Evolutionary conservation across 23 tunicate species (phyloP).

Genomic region (Ascidia mentula): DNA sequence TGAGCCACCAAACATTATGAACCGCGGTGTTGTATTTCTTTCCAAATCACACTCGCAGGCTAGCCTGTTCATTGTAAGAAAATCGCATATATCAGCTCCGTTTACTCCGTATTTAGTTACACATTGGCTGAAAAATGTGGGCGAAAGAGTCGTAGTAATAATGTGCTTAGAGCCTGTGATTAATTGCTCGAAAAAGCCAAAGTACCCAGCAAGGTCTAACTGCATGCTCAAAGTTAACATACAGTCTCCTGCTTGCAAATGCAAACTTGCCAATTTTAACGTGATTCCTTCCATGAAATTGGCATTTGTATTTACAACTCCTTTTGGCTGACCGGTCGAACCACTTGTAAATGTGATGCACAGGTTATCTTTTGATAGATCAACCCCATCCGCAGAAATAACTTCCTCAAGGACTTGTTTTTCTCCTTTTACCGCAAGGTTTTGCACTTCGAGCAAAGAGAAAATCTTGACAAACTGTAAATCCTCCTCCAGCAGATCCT

Average conservation of each 20-base stretch:
- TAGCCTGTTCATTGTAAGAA: background rate
- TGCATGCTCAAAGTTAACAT: background rate
- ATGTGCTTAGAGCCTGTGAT: background rate
- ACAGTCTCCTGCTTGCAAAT: background rate
- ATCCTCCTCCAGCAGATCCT: background rate
- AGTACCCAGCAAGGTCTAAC: background rate
- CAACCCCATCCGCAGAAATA: background rate
- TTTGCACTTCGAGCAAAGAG: background rate
- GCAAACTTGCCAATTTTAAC: no score
- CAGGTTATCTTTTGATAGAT: background rate
- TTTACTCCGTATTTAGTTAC: background rate
- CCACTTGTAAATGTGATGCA: background rate
- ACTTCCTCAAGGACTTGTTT: background rate
- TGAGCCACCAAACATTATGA: background rate
- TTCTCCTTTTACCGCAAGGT: background rate
- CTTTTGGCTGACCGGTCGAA: conserved; percentile 8
- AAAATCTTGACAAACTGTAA: background rate
- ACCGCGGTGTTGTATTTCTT: background rate
- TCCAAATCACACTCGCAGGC: background rate
- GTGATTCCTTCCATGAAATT: no score
- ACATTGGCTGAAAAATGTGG: background rate
- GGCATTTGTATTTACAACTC: background rate
- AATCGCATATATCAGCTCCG: background rate
- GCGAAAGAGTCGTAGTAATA: background rate
- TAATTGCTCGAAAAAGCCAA: background rate